Evolutionary conservation across 1,140 invertebrate species (phyloP).

Genomic region (Schlechtendalia chinensis): DNA sequence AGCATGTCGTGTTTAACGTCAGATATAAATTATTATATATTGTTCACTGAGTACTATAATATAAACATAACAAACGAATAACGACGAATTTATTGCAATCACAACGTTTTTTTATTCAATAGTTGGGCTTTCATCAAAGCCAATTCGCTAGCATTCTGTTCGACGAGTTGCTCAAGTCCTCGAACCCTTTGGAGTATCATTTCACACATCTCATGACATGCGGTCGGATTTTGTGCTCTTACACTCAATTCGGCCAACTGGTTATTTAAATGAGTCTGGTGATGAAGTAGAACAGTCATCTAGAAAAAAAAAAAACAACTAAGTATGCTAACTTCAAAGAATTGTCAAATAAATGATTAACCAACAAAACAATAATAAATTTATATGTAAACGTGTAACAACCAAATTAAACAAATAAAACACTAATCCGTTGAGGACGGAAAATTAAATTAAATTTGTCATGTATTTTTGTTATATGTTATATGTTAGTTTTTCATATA

Average conservation of each 20-base stretch:
- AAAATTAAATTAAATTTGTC: no score
- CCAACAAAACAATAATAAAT: neutral
- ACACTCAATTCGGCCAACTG: constrained; percentile 49
- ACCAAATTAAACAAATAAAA: no score
- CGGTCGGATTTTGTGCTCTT: constrained; percentile 41
- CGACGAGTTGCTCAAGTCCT: constrained; percentile 52
- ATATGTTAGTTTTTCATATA: neutral
- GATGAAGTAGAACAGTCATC: constrained; percentile 51
- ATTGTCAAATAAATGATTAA: neutral
- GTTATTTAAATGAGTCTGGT: constrained; percentile 50
- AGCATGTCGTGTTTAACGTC: neutral
- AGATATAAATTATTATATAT: constrained; percentile 21
- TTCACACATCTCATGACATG: constrained; percentile 52
- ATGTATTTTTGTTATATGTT: no score
- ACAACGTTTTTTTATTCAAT: constrained; percentile 47
- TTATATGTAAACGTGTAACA: neutral
- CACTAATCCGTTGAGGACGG: no score
- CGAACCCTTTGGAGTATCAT: constrained; percentile 51
- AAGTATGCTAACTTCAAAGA: neutral
- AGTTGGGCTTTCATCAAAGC: constrained; percentile 52
- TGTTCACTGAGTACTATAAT: constrained; percentile 29
- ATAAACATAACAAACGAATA: constrained; percentile 7
- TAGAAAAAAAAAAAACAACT: constrained; percentile 14
- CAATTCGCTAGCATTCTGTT: constrained; percentile 51
- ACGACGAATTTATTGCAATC: neutral